Evolutionary conservation across 1,140 invertebrate species (phyloP).

Genomic region (Drosophila teissieri): DNA sequence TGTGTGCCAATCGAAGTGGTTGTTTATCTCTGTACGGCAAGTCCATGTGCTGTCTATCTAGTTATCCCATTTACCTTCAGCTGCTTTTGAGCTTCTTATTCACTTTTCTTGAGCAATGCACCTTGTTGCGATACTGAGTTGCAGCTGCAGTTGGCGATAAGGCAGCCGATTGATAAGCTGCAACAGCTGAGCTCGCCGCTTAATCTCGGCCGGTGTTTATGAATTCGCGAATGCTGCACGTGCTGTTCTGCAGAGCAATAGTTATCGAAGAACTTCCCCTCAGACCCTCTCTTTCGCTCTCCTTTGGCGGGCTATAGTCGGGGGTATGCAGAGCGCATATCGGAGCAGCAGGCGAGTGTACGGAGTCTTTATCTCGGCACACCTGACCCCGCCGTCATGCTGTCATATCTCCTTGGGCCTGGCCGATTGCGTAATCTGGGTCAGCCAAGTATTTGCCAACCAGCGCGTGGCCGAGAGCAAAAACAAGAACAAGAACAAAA

Average conservation of each 20-base stretch:
- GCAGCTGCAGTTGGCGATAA: constrained; percentile 43
- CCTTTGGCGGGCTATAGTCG: neutral
- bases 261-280: constrained; percentile 10
- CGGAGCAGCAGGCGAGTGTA: constrained; percentile 32
- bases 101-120: constrained; percentile 2
- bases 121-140: constrained; percentile 13
- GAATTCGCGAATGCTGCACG: constrained; percentile 57
- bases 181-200: constrained; percentile 25
- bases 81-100: constrained; percentile 7
- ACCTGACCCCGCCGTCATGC: constrained; percentile 20
- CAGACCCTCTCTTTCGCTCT: constrained; percentile 16
- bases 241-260: constrained; percentile 24
- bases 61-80: constrained; percentile 38
- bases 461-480: constrained; percentile 43
- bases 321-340: constrained; percentile 53
- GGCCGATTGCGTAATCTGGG: constrained; percentile 73
- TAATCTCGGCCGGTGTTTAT: constrained; percentile 34
- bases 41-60: constrained; percentile 23
- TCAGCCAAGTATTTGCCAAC: constrained; percentile 65
- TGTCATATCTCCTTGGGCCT: constrained; percentile 2
- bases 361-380: constrained; percentile 31
- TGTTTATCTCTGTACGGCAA: constrained; percentile 1
- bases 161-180: constrained; percentile 16
- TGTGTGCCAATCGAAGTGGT: no score
- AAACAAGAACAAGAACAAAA: constrained; percentile 5